Conservation (phyloP, 2,888 invertebrate species). For the Craniophora ligustri region DNA sequence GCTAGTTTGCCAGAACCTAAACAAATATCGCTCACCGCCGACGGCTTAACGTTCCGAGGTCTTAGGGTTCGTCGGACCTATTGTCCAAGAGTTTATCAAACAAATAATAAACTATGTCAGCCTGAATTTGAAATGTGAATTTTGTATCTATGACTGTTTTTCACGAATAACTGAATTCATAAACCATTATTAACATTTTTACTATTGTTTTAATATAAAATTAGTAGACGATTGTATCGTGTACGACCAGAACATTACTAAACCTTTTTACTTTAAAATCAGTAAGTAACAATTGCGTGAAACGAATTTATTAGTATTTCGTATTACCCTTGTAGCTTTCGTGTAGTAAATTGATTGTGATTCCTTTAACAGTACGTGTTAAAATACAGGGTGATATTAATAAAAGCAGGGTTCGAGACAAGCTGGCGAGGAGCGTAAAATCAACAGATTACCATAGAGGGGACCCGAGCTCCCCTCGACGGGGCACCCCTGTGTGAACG, state of each 20-base stretch:
- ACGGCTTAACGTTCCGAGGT: constrained; percentile 65
- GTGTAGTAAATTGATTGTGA: constrained; percentile 66
- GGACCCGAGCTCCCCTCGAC: constrained; percentile 73
- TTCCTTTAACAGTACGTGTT: constrained; percentile 78
- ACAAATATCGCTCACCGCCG: constrained; percentile 79
- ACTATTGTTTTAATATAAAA: constrained; percentile 23
- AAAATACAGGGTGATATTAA: constrained; percentile 81
- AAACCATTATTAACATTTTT: no score
- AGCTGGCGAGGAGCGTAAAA: constrained; percentile 85
- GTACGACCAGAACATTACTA: constrained; percentile 27
- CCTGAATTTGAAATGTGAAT: constrained; percentile 17
- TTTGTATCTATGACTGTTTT: neutral
- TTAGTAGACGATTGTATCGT: constrained; percentile 21
- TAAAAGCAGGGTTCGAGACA: constrained; percentile 78
- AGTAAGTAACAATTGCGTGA: constrained; percentile 63
- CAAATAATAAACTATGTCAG: constrained; percentile 37
- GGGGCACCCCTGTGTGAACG: constrained; percentile 75
- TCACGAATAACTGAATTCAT: constrained; percentile 2
- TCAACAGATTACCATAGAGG: constrained; percentile 86
- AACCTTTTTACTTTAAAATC: constrained; percentile 51
- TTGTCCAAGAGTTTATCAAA: constrained; percentile 62
- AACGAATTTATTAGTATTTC: constrained; percentile 69
- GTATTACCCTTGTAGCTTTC: constrained; percentile 56
- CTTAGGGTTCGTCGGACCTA: constrained; percentile 56
- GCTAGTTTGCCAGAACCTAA: constrained; percentile 82